phyloP scores from a whole-genome alignment of 1,140 invertebrate genomes.

The Hyles euphorbiae region DNA sequence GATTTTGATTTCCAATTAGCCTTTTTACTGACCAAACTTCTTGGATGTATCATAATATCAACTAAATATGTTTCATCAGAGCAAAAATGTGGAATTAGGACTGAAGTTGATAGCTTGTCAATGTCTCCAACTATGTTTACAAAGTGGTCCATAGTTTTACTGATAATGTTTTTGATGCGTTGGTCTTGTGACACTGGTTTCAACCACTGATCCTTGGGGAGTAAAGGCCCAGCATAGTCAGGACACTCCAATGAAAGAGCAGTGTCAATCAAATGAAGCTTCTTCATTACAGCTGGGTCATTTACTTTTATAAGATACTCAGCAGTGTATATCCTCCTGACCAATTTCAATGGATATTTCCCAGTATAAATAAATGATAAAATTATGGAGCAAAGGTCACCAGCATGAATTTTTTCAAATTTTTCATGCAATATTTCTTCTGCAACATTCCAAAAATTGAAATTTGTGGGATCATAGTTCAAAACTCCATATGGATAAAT shows the following conservation, averaged over 20 bases:
- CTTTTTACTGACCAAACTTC: constrained; percentile 45
- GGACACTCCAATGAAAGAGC: constrained; percentile 80
- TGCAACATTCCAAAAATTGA: constrained; percentile 78
- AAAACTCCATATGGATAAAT: constrained; percentile 80
- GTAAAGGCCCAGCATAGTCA: constrained; percentile 77
- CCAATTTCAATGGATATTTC: constrained; percentile 80
- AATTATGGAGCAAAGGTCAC: constrained; percentile 78
- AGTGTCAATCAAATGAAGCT: constrained; percentile 79
- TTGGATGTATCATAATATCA: constrained; percentile 79
- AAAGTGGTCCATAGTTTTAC: constrained; percentile 69
- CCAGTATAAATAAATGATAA: constrained; percentile 81
- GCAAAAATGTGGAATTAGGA: constrained; percentile 76
- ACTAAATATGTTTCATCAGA: constrained; percentile 78
- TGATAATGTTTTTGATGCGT: constrained; percentile 74
- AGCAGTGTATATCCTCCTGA: constrained; percentile 78
- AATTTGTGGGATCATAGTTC: constrained; percentile 76
- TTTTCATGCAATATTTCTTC: constrained; percentile 77
- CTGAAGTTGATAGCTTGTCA: constrained; percentile 67
- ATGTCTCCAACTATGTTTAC: constrained; percentile 56
- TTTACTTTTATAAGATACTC: constrained; percentile 79
- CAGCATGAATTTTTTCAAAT: constrained; percentile 78
- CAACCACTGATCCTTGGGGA: constrained; percentile 74
- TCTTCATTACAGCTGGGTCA: constrained; percentile 55
- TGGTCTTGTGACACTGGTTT: constrained; percentile 73
- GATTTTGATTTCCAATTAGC: constrained; percentile 63